Base-by-base conservation (phyloP, 1,140 invertebrate genomes). In the Drosophila busckii region DNA sequence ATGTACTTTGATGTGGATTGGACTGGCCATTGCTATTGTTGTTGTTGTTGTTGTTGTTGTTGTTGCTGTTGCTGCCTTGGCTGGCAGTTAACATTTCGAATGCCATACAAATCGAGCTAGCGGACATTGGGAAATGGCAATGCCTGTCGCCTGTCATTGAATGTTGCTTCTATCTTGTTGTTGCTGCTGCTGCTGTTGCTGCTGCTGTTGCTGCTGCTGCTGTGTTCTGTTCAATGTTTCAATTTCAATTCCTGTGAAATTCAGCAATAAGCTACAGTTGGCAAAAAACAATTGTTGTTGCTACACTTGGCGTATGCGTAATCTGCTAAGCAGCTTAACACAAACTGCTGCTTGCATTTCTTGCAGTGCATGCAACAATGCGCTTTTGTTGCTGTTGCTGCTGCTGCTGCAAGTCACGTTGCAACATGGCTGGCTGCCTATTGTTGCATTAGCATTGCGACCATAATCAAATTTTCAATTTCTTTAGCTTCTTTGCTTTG, bases 101-200 rank as follows among this genome's bases (percentile, higher is more conserved):
- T 68, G 56, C 73, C 73, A 71, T 71, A 78, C 67, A 78, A 78
- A 71, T 68, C 67, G 73, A 80, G n/a, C 62, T 70, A 80, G 63
- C 62, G 63, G 62, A 78, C 71, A 71, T 50, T 50, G 65, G n/a
- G 41, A 50, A 70, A 65, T 66, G 73, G 38, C 44, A 66, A 28
- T 35, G 49, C 35, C 41, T 32, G 46, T 29, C 25, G 23, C 44
- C n/a, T n/a, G n/a, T n/a, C n/a, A n/a, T n/a, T n/a, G n/a, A n/a
- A n/a, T 48, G 67, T 45, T 20, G 49, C 26, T 62, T 55, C 41
- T 26, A 40, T n/a, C 13, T 59, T 41, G 20, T 6, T 67, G 63
- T 22, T 45, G 55, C 15, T 41, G 20, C 28, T 58, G 53, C n/a
- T 25, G 42, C 9, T 50, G 37, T 17, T 44, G 35, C 16, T 52